Percentiles rank a stretch among this genome's conserved stretches.
These are phyloP conservation scores for Sabatieria punctata DNA, from an alignment of 2,888 invertebrate species.

Conservation along the genomic window DNA sequence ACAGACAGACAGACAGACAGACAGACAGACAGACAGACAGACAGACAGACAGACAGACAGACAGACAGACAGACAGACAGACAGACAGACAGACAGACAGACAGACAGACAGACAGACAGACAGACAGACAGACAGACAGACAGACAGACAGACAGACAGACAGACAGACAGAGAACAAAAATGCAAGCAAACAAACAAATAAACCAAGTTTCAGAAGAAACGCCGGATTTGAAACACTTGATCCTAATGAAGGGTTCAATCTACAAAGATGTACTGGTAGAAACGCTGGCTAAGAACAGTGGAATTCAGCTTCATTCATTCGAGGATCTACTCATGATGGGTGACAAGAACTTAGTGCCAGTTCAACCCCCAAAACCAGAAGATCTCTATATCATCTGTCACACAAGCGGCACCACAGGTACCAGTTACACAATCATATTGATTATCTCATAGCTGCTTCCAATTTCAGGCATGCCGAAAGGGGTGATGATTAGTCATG, in stretches of 20 bases:
- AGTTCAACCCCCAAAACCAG: conserved; percentile 27
- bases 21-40: no score
- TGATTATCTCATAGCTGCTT: neutral
- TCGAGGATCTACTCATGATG: conserved; percentile 13
- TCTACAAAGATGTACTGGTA: neutral
- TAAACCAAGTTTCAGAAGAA: no score
- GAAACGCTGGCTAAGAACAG: conserved; percentile 11
- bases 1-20: no score
- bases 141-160: no score
- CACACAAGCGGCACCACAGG: conserved; percentile 53
- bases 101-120: no score
- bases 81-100: no score
- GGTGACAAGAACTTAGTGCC: conserved; percentile 14
- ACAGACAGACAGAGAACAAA: no score
- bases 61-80: no score
- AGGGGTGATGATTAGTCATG: no score
- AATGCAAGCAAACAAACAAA: no score
- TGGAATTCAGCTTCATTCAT: conserved; percentile 13
- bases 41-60: no score
- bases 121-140: no score
- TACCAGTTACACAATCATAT: conserved; percentile 23
- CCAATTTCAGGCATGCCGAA: conserved; percentile 61
- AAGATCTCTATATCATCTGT: conserved; percentile 33
- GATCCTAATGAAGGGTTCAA: neutral
- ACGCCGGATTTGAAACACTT: neutral